Evolutionary conservation across 2,113 vertebrate genomes (phyloP), one percentile per base, ranked within the genome.

Genomic region (Podilymbus podiceps): DNA sequence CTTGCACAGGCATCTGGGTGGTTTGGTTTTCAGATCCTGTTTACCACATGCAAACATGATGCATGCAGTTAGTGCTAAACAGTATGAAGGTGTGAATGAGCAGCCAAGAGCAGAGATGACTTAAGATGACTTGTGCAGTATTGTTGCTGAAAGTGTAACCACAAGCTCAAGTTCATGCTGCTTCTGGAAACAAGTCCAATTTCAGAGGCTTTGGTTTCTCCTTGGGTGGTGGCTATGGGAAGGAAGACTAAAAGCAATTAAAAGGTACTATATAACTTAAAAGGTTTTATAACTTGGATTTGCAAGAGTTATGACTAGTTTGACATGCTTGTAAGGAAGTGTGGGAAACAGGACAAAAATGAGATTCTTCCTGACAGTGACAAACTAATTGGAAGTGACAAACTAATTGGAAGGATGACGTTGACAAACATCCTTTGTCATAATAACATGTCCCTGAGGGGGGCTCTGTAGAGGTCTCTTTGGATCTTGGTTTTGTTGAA

Each of bases 1-100:
- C 52, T 81, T 67, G 69, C 20, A 47, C 8, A 44, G 69, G 20
- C 5, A 0, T 33, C n/a, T 85, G 33, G 15, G 22, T 82, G 56
- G 18, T 75, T 94, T 67, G 38, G 12, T 89, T 94, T 90, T 71
- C 71, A 72, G 74, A 60, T 72, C 35, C 44, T 79, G 47, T 72
- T 91, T 82, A 56, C 31, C 8, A 8, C 46, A 49, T 5, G 9
- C 31, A 71, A 30, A 4, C 0, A 2, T 30, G 40, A 46, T 44
- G 44, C 2, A 5, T 0, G 0, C 20, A 59, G 14, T 49, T 80
- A 15, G 38, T 27, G 50, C 44, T 55, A 68, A 88, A 56, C 28
- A 56, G 15, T 33, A 59, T 6, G 16, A 64, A 91, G 60, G 52
- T 93, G 62, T 89, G 66, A 94, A 79, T 33, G 25, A 85, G 47